phyloP scores from a whole-genome alignment of 2,888 invertebrate genomes.

The Apamea anceps region DNA sequence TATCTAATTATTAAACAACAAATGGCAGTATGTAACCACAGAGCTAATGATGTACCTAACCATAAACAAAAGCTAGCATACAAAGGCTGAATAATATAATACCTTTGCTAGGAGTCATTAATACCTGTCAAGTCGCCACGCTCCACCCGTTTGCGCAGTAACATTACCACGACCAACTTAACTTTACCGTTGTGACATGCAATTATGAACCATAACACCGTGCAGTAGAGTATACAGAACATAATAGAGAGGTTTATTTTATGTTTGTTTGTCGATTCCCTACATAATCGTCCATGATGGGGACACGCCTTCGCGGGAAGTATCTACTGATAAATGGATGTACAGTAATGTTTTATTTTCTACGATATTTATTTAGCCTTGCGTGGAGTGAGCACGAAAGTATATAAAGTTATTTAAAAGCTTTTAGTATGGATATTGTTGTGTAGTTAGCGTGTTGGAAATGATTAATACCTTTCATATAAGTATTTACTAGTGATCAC shows the following conservation, averaged over 20 bases:
- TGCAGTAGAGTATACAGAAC: conserved; percentile 21
- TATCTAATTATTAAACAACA: conserved; percentile 50
- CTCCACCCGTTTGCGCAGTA: conserved; percentile 85
- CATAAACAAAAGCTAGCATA: conserved; percentile 56
- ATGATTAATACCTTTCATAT: neutral
- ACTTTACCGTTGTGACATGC: conserved; percentile 26
- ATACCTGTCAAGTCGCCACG: conserved; percentile 82
- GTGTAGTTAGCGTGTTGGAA: neutral
- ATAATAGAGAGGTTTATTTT: conserved; percentile 40
- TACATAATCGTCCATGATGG: conserved; percentile 58
- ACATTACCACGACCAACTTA: conserved; percentile 74
- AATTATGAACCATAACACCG: conserved; percentile 66
- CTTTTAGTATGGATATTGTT: neutral
- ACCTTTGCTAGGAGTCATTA: conserved; percentile 79
- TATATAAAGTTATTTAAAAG: conserved; percentile 9
- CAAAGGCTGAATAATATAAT: conserved; percentile 56
- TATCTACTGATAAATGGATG: conserved; percentile 54
- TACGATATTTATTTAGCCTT: conserved; percentile 31
- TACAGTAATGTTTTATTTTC: conserved; percentile 42
- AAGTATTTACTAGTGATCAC: no score
- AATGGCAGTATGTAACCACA: conserved; percentile 44
- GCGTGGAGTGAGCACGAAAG: neutral
- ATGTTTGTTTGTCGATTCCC: conserved; percentile 53
- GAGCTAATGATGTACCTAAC: conserved; percentile 45
- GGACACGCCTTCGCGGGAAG: conserved; percentile 60